These are phyloP conservation scores for Myripristis jacobus DNA, from an alignment of 2,797 vertebrate genomes.

Conservation along the genomic window DNA sequence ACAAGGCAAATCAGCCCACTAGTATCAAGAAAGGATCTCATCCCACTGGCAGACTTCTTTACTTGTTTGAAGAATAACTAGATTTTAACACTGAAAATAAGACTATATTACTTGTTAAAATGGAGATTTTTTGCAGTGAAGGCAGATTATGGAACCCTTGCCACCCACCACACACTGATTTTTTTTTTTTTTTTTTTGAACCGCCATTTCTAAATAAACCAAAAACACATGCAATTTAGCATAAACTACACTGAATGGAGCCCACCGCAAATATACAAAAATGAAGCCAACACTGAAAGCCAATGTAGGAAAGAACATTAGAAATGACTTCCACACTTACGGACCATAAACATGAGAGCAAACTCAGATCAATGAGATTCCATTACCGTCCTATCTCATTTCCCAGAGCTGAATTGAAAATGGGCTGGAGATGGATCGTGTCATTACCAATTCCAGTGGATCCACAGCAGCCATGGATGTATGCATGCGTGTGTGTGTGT, in stretches of 20 bases:
- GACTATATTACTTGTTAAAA: too few relatives aligned
- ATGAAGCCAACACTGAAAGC: conserved; percentile 49
- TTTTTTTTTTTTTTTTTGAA: too few relatives aligned
- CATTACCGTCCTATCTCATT: conserved; percentile 84
- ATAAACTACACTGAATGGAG: conserved; percentile 21
- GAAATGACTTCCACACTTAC: conserved; percentile 79
- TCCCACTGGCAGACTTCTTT: too few relatives aligned
- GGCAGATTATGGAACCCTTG: background rate
- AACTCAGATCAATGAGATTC: conserved; percentile 85
- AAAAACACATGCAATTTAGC: conserved; percentile 18
- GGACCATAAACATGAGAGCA: conserved; percentile 82
- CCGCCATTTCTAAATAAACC: conserved; percentile 6
- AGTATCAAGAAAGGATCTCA: too few relatives aligned
- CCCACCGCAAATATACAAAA: conserved; percentile 36
- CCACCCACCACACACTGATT: background rate
- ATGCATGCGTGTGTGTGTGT: conserved; percentile 33
- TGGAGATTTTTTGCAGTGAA: too few relatives aligned
- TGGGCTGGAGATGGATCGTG: conserved; percentile 82
- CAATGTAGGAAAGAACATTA: conserved; percentile 72
- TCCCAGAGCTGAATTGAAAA: conserved; percentile 81
- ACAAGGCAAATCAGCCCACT: too few relatives aligned
- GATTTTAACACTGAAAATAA: too few relatives aligned
- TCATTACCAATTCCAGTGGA: conserved; percentile 82
- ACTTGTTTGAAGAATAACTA: too few relatives aligned
- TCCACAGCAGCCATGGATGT: conserved; percentile 70